phyloP scores from a whole-genome alignment of 2,113 vertebrate species.

The Bungarus multicinctus region DNA sequence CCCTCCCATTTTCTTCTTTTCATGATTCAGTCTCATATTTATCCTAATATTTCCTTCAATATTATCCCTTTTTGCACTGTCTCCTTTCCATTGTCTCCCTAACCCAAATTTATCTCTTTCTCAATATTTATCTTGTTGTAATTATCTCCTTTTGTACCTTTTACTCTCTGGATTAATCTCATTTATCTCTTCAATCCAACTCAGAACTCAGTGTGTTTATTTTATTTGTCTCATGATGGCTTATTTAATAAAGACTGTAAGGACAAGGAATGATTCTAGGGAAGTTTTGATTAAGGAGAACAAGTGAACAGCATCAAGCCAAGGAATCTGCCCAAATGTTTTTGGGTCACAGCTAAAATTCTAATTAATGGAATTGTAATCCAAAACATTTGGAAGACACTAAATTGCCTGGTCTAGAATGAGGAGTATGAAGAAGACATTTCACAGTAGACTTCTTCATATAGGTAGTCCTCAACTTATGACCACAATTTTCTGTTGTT shows the following conservation, averaged over 20 bases:
- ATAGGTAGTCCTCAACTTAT: no score
- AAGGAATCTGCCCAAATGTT: not conserved
- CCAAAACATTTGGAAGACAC: not conserved
- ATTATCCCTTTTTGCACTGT: not conserved
- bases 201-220: conserved; percentile 31
- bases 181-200: conserved; percentile 52
- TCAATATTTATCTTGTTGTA: conserved; percentile 73
- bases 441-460: not conserved
- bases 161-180: conserved; percentile 67
- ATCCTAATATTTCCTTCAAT: not conserved
- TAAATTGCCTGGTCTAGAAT: not conserved
- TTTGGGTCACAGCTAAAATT: not conserved
- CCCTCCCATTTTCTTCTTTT: not conserved
- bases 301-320: not conserved
- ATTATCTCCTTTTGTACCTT: conserved; percentile 53
- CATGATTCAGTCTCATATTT: not conserved
- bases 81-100: conserved; percentile 8
- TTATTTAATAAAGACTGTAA: conserved; percentile 25
- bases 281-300: not conserved
- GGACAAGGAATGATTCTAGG: not conserved
- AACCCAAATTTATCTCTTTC: conserved; percentile 68
- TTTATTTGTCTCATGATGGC: conserved; percentile 49
- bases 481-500: no score
- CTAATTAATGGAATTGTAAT: not conserved
- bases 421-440: not conserved